Evolutionary conservation across 2,113 vertebrate species (phyloP), one percentile per base, ranked within the genome.

Genomic region (Perca schrenkii): DNA sequence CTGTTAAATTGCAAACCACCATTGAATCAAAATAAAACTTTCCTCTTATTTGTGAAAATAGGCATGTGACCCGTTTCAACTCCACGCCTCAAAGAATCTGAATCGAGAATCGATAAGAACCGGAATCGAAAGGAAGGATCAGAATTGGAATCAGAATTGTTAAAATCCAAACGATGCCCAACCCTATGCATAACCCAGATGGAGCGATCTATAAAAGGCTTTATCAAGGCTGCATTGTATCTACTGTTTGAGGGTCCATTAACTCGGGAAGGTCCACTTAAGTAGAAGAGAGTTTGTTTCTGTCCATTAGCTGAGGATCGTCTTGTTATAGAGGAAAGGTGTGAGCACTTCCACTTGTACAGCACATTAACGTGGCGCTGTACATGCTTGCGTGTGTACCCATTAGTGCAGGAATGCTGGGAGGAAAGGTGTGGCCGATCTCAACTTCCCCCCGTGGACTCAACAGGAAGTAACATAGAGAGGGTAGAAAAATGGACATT

Each of bases 351-450:
- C 49, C 60, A 63, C 67, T 50, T 8, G n/a, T 60, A 12, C 47
- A 22, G 65, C 60, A 61, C 79, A 28, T 74, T 49, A 31, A 63
- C 58, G 61, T 22, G 7, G 28, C 10, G 21, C 4, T 31, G 31
- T 56, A 1, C 17, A n/a, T 83, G 62, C 22, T 17, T 34, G 56
- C 43, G 13, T 22, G 21, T 64, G 73, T 34, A 10, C 53, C 72
- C 85, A 83, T 90, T 79, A 83, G 76, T 82, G 77, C 49, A 89
- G 89, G 93, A 94, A 93, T 93, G 89, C 83, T 12, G 46, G 67
- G 88, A 94, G 95, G 94, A 95, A 95, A 96, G 95, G 95, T 94
- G 95, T 93, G 94, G 87, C 88, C 60, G 1, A 36, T 74, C 60
- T 87, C 60, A 0, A 78, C 93, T 94, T 94, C 95, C 94, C 88